A percentile compares a stretch with the other conserved stretches of the same genome.
Evolutionary conservation across 2,797 vertebrate species (phyloP).

Genomic region (Poeciliopsis presidionis): DNA sequence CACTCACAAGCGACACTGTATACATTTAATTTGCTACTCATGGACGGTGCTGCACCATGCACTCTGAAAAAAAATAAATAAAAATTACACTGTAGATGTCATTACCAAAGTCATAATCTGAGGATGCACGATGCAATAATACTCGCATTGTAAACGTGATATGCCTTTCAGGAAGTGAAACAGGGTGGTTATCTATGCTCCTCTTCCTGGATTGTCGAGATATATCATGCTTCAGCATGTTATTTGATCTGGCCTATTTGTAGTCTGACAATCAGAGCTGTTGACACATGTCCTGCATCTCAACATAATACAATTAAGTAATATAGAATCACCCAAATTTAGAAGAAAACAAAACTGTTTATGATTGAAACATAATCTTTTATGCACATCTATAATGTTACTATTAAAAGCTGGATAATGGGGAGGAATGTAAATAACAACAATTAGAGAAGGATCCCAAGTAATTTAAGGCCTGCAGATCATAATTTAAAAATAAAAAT

Average conservation of each 20-base stretch:
- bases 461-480: not conserved
- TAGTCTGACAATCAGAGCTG: not conserved
- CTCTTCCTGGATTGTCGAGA: constrained; percentile 40
- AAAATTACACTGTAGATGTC: not conserved
- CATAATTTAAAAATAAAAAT: not conserved
- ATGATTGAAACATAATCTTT: not conserved
- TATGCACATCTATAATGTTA: not conserved
- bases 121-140: constrained; percentile 36
- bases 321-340: not conserved
- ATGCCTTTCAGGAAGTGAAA: constrained; percentile 63
- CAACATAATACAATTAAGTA: too few species aligned
- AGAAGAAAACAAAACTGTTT: not conserved
- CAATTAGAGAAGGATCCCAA: not conserved
- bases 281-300: not conserved
- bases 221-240: not conserved
- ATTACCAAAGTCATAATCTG: not conserved
- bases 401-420: not conserved
- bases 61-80: constrained; percentile 5
- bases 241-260: not conserved
- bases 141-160: constrained; percentile 15
- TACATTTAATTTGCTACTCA: not conserved
- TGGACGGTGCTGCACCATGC: constrained; percentile 4
- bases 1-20: constrained; percentile 17
- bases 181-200: constrained; percentile 29
- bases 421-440: not conserved